These are phyloP conservation scores for Lampropteryx suffumata DNA, from an alignment of 2,888 invertebrate species.

Conservation along the genomic window DNA sequence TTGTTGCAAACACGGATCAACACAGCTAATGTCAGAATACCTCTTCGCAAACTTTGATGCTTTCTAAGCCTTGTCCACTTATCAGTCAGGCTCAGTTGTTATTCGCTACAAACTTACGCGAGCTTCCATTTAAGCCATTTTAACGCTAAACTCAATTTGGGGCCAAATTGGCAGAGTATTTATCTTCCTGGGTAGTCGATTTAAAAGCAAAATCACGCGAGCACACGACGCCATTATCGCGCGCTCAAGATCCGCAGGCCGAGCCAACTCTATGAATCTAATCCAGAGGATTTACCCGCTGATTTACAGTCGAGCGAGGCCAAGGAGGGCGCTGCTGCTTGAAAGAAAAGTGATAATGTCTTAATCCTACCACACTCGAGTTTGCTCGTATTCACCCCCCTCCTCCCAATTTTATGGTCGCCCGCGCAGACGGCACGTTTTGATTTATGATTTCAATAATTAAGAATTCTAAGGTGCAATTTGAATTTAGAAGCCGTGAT, in stretches of 20 bases:
- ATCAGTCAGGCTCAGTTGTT: conserved; percentile 68
- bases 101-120: conserved; percentile 64
- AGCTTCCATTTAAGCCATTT: conserved; percentile 67
- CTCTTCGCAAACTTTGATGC: conserved; percentile 16
- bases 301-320: conserved; percentile 79
- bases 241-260: conserved; percentile 74
- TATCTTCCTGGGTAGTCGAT: conserved; percentile 77
- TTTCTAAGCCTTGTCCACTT: conserved; percentile 52
- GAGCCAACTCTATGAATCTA: conserved; percentile 82
- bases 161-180: conserved; percentile 75
- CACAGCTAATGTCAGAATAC: not conserved
- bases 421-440: conserved; percentile 79
- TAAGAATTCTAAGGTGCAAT: conserved; percentile 83
- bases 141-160: conserved; percentile 66
- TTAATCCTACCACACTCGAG: conserved; percentile 84
- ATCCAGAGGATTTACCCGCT: conserved; percentile 82
- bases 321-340: conserved; percentile 73
- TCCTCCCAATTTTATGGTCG: conserved; percentile 78
- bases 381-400: conserved; percentile 50
- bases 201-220: conserved; percentile 82
- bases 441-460: conserved; percentile 84
- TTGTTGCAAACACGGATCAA: not conserved
- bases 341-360: conserved; percentile 87
- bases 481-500: conserved; percentile 76
- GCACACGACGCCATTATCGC: conserved; percentile 81